Base-by-base conservation (phyloP, 2,797 vertebrate genomes). In the Loriculus beryllinus region DNA sequence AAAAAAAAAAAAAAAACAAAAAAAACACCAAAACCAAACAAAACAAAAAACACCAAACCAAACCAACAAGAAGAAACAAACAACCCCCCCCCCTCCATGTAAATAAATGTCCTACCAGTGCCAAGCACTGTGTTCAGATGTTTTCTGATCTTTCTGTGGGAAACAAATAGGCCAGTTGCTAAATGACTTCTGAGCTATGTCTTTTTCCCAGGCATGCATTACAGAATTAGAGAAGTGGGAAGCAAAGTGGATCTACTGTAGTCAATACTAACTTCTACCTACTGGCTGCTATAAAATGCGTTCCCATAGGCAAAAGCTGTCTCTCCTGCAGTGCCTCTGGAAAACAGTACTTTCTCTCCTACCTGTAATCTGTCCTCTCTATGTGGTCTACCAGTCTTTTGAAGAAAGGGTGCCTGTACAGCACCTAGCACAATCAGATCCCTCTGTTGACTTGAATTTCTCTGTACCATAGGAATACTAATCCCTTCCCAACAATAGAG, bases 401-500 rank as follows among this genome's bases (percentile, higher is more conserved):
- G 77, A 83, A 72, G 84, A 68, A 87, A 83, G 56, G 25, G 39
- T 86, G 87, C 31, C 63, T 63, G 71, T 82, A 62, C 71, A 90
- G 86, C 75, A 93, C 92, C 88, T 88, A 86, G 31, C 43, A 95
- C 78, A 92, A 84, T 85, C 63, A 77, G 64, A 95, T 84, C 35
- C 40, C 60, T 90, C 90, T 83, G 49, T 37, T 90, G 88, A 89
- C 88, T 82, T 80, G 75, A 90, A 94, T 92, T 95, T 93, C 67
- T 60, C 77, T 52, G 1, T 56, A 37, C 92, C 86, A 77, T 80
- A 82, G 68, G 96, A 95, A 96, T 95, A 86, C 96, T 96, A 95
- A 96, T 96, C 94, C 92, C 71, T 60, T n/a, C 40, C 19, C 57
- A 90, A 96, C 95, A 96, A 96, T 94, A 95, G 96, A 88, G 93